Evolutionary conservation across 2,797 vertebrate genomes (phyloP).

Genomic region (Gymnodraco acuticeps): DNA sequence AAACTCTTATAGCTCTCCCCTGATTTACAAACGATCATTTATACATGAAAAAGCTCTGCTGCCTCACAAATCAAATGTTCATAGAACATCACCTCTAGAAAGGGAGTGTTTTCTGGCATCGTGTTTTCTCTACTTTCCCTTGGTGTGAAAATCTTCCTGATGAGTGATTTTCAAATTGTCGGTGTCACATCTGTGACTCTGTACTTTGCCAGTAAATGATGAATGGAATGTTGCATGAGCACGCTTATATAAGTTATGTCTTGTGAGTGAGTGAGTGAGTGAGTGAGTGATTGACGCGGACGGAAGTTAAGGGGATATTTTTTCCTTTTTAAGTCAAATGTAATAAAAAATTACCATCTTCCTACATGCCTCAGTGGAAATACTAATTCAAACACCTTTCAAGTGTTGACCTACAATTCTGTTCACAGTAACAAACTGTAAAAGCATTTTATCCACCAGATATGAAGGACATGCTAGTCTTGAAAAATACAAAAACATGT

Average conservation of each 20-base stretch:
- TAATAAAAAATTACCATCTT: constrained; percentile 74
- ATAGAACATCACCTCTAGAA: constrained; percentile 68
- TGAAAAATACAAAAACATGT: constrained; percentile 13
- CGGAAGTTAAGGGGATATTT: constrained; percentile 44
- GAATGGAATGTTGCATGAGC: constrained; percentile 61
- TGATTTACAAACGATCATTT: constrained; percentile 67
- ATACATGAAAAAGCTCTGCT: constrained; percentile 52
- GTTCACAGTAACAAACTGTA: constrained; percentile 24
- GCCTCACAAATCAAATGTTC: constrained; percentile 62
- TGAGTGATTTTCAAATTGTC: constrained; percentile 62
- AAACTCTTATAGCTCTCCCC: constrained; percentile 64
- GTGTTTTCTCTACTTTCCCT: constrained; percentile 35
- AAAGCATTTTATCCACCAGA: constrained; percentile 13
- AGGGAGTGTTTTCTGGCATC: constrained; percentile 46
- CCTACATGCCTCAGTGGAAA: constrained; percentile 47
- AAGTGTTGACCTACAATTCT: constrained; percentile 46
- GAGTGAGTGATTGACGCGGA: constrained; percentile 19
- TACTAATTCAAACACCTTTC: constrained; percentile 57
- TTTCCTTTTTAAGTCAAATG: constrained; percentile 43
- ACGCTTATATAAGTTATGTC: constrained; percentile 49
- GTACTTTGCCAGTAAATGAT: constrained; percentile 67
- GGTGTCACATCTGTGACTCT: constrained; percentile 71
- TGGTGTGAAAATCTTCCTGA: constrained; percentile 50
- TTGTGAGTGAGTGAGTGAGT: not conserved
- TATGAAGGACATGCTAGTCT: constrained; percentile 4